Conservation (phyloP, 2,113 vertebrate genomes). For the Chitala chitala region DNA sequence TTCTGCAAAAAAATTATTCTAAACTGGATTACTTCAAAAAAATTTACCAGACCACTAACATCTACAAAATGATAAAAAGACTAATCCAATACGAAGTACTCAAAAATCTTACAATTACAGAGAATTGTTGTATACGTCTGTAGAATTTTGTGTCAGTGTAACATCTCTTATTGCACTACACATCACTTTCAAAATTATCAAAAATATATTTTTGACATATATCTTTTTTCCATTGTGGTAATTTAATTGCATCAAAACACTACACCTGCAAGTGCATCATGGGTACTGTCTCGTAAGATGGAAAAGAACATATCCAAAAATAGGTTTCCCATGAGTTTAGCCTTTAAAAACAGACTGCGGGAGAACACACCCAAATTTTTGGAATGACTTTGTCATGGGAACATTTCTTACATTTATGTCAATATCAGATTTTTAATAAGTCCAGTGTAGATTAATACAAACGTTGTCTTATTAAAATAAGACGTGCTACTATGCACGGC, state of each 20-base stretch:
- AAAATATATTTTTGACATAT: slow-evolving; percentile 17
- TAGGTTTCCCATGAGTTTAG: slow-evolving; percentile 74
- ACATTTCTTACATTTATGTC: slow-evolving; percentile 55
- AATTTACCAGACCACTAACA: not conserved
- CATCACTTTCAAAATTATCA: too few relatives aligned
- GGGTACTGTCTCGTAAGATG: slow-evolving; percentile 49
- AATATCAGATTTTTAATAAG: slow-evolving; percentile 31
- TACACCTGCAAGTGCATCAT: slow-evolving; percentile 63
- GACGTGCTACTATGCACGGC: too few relatives aligned
- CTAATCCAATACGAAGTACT: too few relatives aligned
- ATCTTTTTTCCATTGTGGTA: slow-evolving; percentile 34
- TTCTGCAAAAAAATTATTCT: not conserved
- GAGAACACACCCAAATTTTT: slow-evolving; percentile 51
- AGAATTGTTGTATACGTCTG: not conserved
- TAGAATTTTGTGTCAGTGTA: not conserved
- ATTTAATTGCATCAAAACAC: slow-evolving; percentile 36
- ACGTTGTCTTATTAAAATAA: not conserved
- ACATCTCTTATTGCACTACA: too few relatives aligned
- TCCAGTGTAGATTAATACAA: not conserved
- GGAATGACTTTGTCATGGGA: slow-evolving; percentile 65
- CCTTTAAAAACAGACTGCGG: slow-evolving; percentile 60
- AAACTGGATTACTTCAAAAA: not conserved
- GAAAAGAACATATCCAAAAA: slow-evolving; percentile 58
- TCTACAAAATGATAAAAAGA: too few relatives aligned
- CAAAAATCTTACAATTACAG: too few relatives aligned